Base-by-base conservation (phyloP, 2,113 vertebrate species). In the Trogon surrucura region DNA sequence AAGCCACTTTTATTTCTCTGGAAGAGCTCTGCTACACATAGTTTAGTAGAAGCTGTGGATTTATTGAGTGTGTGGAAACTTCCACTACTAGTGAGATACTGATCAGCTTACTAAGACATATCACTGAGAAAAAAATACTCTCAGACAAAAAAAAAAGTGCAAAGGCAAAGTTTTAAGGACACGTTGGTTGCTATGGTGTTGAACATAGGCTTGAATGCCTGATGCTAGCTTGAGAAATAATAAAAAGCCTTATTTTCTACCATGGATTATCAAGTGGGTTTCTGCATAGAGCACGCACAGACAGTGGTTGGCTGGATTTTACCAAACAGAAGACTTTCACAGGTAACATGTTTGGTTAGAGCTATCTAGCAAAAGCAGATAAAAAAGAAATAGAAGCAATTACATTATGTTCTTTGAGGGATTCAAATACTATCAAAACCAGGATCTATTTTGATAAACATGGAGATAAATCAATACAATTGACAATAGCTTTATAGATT, bases 271-370 rank as follows among this genome's bases (percentile, higher is more conserved):
- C 6, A 34, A 75, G 21, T 21, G 4, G 2, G 2, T 67, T 84
- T 61, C n/a, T 66, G 20, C 66, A 58, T 1, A 9, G 26, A 53
- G 23, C 0, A 1, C 36, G 38, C 22, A n/a, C 1, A 15, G 38
- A 3, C 0, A 14, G 36, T 2, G 26, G 11, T 5, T 62, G 27
- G 34, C 3, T 62, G 51, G 30, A 14, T 47, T 57, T 67, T 50
- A 36, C 34, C 58, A 20, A 88, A 72, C 15, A 18, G 45, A 30
- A 83, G 17, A 62, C 25, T 56, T 48, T 17, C 26, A 27, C 14
- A 9, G 36, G 48, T 50, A 45, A 19, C 14, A 7, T 3, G 2
- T 58, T 8, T 71, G 64, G 25, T 45, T 32, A 70, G 10, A 64
- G 7, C 18, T 32, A 36, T 23, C 34, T 19, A 69, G 25, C 50